These are phyloP conservation scores for Carposina sasakii DNA, from an alignment of 1,140 invertebrate species.

Conservation along the genomic window DNA sequence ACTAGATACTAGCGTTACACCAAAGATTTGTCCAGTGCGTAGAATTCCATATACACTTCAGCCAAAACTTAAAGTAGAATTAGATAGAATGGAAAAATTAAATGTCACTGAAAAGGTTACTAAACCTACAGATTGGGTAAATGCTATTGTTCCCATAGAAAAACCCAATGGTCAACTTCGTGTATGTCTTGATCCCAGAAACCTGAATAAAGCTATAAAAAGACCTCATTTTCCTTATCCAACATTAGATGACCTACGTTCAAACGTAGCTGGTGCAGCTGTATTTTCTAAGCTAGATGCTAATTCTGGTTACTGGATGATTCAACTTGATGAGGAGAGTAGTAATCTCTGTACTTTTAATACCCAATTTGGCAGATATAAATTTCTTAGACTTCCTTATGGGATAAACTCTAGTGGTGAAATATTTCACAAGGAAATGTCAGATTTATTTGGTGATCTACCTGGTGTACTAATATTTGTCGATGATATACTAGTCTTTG, in stretches of 20 bases:
- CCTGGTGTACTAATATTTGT: constrained; percentile 9
- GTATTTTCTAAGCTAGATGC: constrained; percentile 20
- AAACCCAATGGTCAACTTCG: constrained; percentile 48
- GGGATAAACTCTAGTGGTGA: constrained; percentile 16
- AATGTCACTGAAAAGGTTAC: constrained; percentile 40
- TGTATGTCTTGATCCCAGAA: constrained; percentile 56
- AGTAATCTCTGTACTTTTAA: constrained; percentile 25
- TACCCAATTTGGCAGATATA: constrained; percentile 30
- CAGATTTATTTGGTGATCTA: constrained; percentile 2
- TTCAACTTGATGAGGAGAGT: constrained; percentile 25
- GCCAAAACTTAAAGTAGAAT: constrained; percentile 1
- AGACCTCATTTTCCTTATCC: constrained; percentile 9
- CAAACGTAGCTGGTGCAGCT: constrained; percentile 15
- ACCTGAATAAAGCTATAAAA: constrained; percentile 19
- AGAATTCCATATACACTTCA: constrained; percentile 3
- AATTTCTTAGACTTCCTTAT: constrained; percentile 29
- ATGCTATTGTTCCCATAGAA: constrained; percentile 46
- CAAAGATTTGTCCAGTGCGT: constrained; percentile 4
- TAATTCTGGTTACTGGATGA: constrained; percentile 22
- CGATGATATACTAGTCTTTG: constrained; percentile 12
- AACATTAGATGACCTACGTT: constrained; percentile 16
- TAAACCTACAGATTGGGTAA: constrained; percentile 50
- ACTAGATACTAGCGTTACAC: not conserved
- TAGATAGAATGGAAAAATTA: constrained; percentile 11
- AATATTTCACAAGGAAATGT: constrained; percentile 11